Evolutionary conservation across 2,888 invertebrate genomes (phyloP), one percentile per base, ranked within the genome.

Genomic region (Sceliomorpha sp.): DNA sequence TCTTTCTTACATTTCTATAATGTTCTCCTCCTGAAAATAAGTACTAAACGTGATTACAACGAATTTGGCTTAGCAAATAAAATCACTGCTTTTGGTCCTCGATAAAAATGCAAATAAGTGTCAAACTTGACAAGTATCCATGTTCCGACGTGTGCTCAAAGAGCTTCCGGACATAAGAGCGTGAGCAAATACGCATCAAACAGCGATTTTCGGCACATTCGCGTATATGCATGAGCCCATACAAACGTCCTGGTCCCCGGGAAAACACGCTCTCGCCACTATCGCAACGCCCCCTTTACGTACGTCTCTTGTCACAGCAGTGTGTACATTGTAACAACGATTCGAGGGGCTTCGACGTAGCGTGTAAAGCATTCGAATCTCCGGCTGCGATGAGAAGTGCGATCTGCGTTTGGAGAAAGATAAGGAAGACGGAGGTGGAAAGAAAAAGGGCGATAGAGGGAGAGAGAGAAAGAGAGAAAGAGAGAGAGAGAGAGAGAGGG

Each of bases 331-430:
- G 66, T 73, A 72, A 62, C 55, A 51, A 70, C 60, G 58, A 64
- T 51, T 59, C 56, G 72, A 76, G 72, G 74, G 72, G 74, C 71
- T 75, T 70, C 75, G 62, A 59, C 68, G 67, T 75, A 74, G 62
- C 77, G 74, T 80, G 78, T 78, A 80, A 80, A 70, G 67, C 62
- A 42, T 58, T 64, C 60, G 58, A 60, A 64, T 63, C 69, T 59
- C 63, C 58, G 14, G 31, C 58, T n/a, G 55, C 55, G 42, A 63
- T 70, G 48, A 47, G 55, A 63, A 70, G 63, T 64, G 56, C 45
- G 59, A 64, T 63, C 59, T 37, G 47, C 63, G 44, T 67, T 67
- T 60, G 60, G 44, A 67, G 60, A 67, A 53, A 67, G 42, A 59
- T 50, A 32, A 55, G 44, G 39, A 51, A 7, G 32, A 27, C n/a